A percentile compares a stretch with the other conserved stretches of the same genome.
Evolutionary conservation across 2,888 invertebrate genomes (phyloP).

Genomic region (Iselma pallidipennis): DNA sequence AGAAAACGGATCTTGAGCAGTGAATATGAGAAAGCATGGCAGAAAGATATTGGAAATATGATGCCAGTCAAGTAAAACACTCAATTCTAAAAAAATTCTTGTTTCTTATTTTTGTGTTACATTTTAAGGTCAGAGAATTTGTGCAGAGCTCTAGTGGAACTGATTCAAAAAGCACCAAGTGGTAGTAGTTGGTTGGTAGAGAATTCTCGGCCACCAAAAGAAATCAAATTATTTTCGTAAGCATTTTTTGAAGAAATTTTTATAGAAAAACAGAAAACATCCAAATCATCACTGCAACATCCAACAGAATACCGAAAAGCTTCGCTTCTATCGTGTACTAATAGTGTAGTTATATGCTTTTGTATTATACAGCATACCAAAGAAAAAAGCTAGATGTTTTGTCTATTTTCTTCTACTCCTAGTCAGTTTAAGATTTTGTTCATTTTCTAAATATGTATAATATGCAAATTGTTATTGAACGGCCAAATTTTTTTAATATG

Average conservation of each 20-base stretch:
- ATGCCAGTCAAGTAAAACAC: constrained; percentile 65
- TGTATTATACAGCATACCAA: constrained; percentile 12
- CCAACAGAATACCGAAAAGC: constrained; percentile 27
- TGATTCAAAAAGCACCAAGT: constrained; percentile 68
- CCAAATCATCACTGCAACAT: background rate
- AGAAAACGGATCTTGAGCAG: constrained; percentile 72
- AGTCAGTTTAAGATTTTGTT: background rate
- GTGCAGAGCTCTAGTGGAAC: constrained; percentile 67
- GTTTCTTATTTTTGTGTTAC: no score
- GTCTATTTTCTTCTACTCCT: constrained; percentile 7
- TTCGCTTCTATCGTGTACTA: constrained; percentile 16
- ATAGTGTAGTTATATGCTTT: constrained; percentile 9
- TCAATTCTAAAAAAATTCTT: constrained; percentile 2
- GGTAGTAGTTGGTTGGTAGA: constrained; percentile 76
- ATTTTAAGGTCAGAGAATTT: constrained; percentile 69
- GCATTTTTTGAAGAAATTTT: background rate
- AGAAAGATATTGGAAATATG: constrained; percentile 66
- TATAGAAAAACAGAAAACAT: background rate
- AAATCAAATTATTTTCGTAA: constrained; percentile 52
- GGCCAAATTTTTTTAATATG: constrained; percentile 14
- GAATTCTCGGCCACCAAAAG: constrained; percentile 67
- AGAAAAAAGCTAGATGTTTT: constrained; percentile 7
- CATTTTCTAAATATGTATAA: background rate
- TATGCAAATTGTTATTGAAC: constrained; percentile 10
- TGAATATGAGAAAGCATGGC: constrained; percentile 75